Evolutionary conservation across 2,888 invertebrate species (phyloP).

Genomic region (Homarus gammarus): DNA sequence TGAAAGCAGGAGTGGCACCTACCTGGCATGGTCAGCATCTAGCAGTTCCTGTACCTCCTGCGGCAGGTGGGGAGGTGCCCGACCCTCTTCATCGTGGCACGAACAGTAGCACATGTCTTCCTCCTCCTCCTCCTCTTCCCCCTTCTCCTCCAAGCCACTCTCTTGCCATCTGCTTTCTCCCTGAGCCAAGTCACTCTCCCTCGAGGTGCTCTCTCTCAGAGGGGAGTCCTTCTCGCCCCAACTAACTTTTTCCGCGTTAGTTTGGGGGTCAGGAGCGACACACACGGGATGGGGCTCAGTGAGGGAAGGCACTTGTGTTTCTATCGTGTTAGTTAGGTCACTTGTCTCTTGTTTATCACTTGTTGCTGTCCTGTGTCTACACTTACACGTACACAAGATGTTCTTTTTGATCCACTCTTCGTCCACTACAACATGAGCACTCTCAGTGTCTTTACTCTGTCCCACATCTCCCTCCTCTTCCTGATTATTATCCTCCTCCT

Average conservation of each 20-base stretch:
- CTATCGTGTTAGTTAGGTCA: not conserved
- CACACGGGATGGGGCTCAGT: not conserved
- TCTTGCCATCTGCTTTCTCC: not conserved
- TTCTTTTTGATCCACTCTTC: slow-evolving; percentile 67
- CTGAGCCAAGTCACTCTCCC: not conserved
- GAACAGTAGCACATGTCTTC: slow-evolving; percentile 53
- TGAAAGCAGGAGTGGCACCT: not conserved
- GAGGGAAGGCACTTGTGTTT: not conserved
- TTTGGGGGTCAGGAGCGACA: not conserved
- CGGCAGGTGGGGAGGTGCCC: slow-evolving; percentile 44
- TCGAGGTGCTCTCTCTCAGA: not conserved
- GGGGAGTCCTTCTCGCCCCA: not conserved
- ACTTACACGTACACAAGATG: slow-evolving; percentile 61
- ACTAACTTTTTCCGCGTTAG: not conserved
- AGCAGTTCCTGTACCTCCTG: slow-evolving; percentile 63
- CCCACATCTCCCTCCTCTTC: not conserved
- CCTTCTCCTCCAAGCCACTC: slow-evolving; percentile 1
- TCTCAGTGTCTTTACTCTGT: not conserved
- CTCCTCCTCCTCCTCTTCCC: slow-evolving; percentile 3
- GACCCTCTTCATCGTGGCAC: slow-evolving; percentile 53
- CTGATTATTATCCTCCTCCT: not conserved
- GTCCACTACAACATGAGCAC: slow-evolving; percentile 14
- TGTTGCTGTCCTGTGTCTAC: not conserved
- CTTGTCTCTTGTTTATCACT: not conserved
- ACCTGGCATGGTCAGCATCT: slow-evolving; percentile 71